Evolutionary conservation across 2,888 invertebrate species (phyloP), one percentile per base, ranked within the genome.

Genomic region (Lycia hirtaria): DNA sequence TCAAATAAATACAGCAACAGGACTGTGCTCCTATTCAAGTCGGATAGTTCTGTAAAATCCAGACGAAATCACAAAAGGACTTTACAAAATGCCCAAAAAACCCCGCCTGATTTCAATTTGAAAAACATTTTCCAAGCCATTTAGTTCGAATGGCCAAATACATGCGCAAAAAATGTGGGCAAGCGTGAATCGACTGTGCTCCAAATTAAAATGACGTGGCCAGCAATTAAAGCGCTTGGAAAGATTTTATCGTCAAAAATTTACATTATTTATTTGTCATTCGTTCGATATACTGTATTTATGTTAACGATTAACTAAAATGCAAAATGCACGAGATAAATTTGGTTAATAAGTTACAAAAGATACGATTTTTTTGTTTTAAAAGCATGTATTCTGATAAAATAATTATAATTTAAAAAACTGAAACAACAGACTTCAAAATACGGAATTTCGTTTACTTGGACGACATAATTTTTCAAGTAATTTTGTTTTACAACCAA

Each of bases 81-180:
- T 32, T 24, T 26, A 26, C 47, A 32, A 45, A 45, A 33, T 33
- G 45, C 7, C 32, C 32, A 47, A 45, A 47, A 47, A 24, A 47
- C 24, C 3, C 10, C 17, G 19, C 9, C 19, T 14, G 22, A 14
- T 40, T 56, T 45, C 51, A 56, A 51, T 56, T 45, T 40, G 50
- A 40, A 37, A 56, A 51, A 40, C 45, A 56, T 56, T 56, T 51
- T 14, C 38, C 51, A 20, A 33, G 12, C 56, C 50, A 50, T 56
- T 56, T 56, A 51, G 26, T 50, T 44, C n/a, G 45, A 56, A 51
- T 56, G 26, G 24, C 4, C 24, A 35, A 43, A 51, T 49, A 51
- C 33, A 45, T 50, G 33, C 26, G 1, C 24, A 33, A 45, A 56
- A 51, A 38, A 19, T 56, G 24, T 32, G 30, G 45, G 38, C 26